Percentiles rank a stretch among this genome's conserved stretches.
These are phyloP conservation scores for Bunonema sp. DNA, from an alignment of 2,888 invertebrate species.

Conservation along the genomic window DNA sequence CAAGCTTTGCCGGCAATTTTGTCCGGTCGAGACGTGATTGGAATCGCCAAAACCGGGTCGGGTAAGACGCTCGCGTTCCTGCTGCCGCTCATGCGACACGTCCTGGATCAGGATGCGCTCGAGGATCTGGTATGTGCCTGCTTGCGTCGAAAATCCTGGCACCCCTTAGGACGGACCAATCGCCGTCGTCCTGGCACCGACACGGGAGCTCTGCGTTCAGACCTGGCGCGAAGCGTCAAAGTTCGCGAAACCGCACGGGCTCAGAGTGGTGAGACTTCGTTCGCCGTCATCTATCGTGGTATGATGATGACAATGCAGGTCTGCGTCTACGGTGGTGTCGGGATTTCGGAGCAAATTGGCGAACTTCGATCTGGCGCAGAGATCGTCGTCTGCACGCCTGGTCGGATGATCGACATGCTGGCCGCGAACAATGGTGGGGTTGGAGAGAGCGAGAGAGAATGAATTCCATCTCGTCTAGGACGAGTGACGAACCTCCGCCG, in stretches of 20 bases:
- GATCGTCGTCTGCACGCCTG: slow-evolving; percentile 95
- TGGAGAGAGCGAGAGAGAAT: neutral
- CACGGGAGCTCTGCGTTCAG: slow-evolving; percentile 92
- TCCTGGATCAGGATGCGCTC: slow-evolving; percentile 77
- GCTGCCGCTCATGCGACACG: slow-evolving; percentile 88
- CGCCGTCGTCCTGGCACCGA: slow-evolving; percentile 91
- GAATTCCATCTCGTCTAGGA: slow-evolving; percentile 41
- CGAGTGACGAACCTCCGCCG: slow-evolving; percentile 89
- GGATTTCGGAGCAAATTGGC: slow-evolving; percentile 84
- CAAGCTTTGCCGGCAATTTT: slow-evolving; percentile 81
- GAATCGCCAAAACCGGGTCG: slow-evolving; percentile 94
- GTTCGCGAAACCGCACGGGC: slow-evolving; percentile 69
- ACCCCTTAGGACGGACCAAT: too few species aligned
- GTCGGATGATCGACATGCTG: slow-evolving; percentile 98
- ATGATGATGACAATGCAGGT: too few species aligned
- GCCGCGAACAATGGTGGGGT: slow-evolving; percentile 76
- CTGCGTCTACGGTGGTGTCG: slow-evolving; percentile 95
- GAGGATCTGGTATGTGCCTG: slow-evolving; percentile 89
- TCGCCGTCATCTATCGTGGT: too few species aligned
- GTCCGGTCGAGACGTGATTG: slow-evolving; percentile 85
- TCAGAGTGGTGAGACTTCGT: slow-evolving; percentile 3
- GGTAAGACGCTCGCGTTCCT: slow-evolving; percentile 95
- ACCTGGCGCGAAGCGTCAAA: slow-evolving; percentile 86
- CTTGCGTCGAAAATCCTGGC: too few species aligned
- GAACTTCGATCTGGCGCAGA: slow-evolving; percentile 88